Evolutionary conservation across 2,797 vertebrate genomes (phyloP), one percentile per base, ranked within the genome.

Genomic region (Alectoris magna): DNA sequence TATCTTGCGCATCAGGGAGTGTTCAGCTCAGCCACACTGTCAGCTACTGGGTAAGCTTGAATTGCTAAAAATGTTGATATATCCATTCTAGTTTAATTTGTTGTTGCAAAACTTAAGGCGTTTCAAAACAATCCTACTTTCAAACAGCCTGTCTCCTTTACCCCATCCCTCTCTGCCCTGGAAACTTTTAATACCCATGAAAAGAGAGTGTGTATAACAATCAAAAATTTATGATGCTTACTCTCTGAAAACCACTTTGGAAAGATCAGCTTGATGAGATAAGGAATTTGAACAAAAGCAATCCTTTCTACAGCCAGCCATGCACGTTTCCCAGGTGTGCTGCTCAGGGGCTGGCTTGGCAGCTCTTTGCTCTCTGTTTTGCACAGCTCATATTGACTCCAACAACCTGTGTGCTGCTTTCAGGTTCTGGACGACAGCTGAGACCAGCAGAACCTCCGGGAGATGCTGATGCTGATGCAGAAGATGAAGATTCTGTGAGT

Each of bases 401-500:
- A 63, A 55, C 60, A 77, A 38, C 62, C 46, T 68, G 4, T 91
- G 6, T 88, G 60, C 67, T 88, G 67, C 85, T 94, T 79, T 44
- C 94, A 99, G 99, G 96, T 94, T 97, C 98, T 21, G 98, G 98
- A 63, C 98, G 97, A 66, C 97, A 98, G 94, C 97, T 99, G 82
- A 98, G 98, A 81, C 98, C 97, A 1, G 97, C 98, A 34, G 98
- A 99, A 69, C 97, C 97, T 1, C 97, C 97, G 0, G 96, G 96
- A 53, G 97, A 96, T 93, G 95, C 73, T 63, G 98, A 98, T 59
- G 97, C 97, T 0, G 97, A 97, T 4, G 90, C 88, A 2, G 97
- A 97, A 41, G 98, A 98, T 3, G 98, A 98, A 86, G 96, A 97
- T 82, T 98, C 98, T 82, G 99, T 99, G 91, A 99, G 99, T 98